These are phyloP conservation scores for Ivindomyrus marchei DNA, from an alignment of 2,113 vertebrate genomes.

Conservation along the genomic window DNA sequence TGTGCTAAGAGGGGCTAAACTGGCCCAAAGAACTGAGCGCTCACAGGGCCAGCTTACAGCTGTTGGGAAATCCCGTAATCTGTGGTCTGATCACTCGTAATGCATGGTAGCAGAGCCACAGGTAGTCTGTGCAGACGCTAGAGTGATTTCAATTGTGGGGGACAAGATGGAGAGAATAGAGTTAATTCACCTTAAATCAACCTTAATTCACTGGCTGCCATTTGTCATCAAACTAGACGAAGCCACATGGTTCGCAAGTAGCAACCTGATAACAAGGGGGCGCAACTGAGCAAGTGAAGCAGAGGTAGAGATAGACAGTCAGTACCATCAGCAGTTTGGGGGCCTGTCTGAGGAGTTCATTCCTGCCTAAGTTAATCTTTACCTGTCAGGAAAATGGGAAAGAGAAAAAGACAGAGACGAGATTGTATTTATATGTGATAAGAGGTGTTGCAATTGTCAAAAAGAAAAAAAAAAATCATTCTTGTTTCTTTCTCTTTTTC, in stretches of 20 bases:
- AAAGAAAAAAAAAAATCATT: neutral
- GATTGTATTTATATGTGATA: neutral
- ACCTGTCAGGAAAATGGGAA: conserved; percentile 50
- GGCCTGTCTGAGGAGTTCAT: conserved; percentile 27
- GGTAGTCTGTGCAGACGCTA: neutral
- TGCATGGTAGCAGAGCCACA: neutral
- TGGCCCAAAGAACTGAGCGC: neutral
- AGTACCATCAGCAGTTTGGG: conserved; percentile 42
- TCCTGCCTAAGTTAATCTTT: conserved; percentile 56
- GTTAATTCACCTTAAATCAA: too few species aligned
- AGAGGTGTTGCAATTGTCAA: neutral
- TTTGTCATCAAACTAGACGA: neutral
- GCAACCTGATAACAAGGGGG: conserved; percentile 21
- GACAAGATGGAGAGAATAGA: neutral
- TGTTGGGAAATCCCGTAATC: neutral
- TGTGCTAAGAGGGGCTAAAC: neutral
- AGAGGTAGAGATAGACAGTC: conserved; percentile 36
- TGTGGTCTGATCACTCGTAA: neutral
- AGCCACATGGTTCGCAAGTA: neutral
- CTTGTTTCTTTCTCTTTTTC: too few species aligned
- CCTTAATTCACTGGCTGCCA: neutral
- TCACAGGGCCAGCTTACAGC: neutral
- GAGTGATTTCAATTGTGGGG: neutral
- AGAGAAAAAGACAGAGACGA: conserved; percentile 1
- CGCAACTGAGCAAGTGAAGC: conserved; percentile 24